Percentiles rank a stretch among this genome's conserved stretches.
Conservation (phyloP, 2,888 invertebrate species). For the Heliconius erato region DNA sequence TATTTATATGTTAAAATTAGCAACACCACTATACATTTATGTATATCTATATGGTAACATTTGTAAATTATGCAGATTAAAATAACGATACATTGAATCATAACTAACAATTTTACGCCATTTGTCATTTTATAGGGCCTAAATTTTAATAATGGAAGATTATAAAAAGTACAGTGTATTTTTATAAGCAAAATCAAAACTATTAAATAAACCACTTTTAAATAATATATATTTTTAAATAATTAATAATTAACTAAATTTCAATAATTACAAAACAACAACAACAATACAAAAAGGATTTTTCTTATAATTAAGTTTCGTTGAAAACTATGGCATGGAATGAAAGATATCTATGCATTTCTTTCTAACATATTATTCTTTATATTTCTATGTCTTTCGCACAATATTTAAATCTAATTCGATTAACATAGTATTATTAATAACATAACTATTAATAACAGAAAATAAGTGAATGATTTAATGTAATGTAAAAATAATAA, state of each 20-base stretch:
- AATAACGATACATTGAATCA: slow-evolving; percentile 8
- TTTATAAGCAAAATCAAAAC: not conserved
- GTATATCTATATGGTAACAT: slow-evolving; percentile 43
- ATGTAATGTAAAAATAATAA: not conserved
- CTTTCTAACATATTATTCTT: slow-evolving; percentile 6
- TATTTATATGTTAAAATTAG: slow-evolving; percentile 40
- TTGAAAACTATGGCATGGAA: slow-evolving; percentile 45
- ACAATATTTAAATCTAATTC: slow-evolving; percentile 1
- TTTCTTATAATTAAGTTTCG: slow-evolving; percentile 37
- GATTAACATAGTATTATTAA: not conserved
- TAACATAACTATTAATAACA: not conserved
- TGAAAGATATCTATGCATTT: slow-evolving; percentile 5
- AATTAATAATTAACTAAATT: slow-evolving; percentile 18
- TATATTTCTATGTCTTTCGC: slow-evolving; percentile 12
- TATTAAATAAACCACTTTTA: not conserved
- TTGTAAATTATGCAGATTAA: slow-evolving; percentile 36
- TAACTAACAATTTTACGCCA: not conserved
- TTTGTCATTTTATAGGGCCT: slow-evolving; percentile 23
- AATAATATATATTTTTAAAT: not conserved
- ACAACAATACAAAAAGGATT: slow-evolving; percentile 45
- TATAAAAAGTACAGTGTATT: not conserved
- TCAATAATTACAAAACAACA: too few relatives aligned
- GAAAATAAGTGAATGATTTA: not conserved
- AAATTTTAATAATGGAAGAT: slow-evolving; percentile 18
- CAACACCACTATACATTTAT: slow-evolving; percentile 41